Evolutionary conservation across 2,113 vertebrate species (phyloP).

Genomic region (Sinocyclocheilus grahami): DNA sequence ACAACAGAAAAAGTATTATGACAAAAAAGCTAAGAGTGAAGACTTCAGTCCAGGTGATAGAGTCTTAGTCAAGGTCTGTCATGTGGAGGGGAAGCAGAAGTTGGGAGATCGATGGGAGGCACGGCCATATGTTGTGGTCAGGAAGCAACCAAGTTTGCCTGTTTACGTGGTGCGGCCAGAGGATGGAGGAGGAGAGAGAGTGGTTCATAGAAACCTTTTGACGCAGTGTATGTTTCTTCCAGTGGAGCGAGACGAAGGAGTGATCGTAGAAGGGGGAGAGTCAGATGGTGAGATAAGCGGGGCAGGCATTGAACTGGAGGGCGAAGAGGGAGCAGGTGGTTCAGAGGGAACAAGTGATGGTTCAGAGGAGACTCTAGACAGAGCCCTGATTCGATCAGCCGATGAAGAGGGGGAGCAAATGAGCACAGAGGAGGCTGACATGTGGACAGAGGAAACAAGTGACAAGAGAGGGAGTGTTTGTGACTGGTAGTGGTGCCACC

Average conservation of each 20-base stretch:
- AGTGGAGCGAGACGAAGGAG: not conserved
- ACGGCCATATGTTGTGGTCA: constrained; percentile 40
- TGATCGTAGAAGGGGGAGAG: not conserved
- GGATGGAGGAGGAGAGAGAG: constrained; percentile 38
- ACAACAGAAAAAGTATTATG: constrained; percentile 49
- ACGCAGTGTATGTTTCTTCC: constrained; percentile 43
- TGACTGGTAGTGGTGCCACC: too few relatives aligned
- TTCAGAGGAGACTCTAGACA: not conserved
- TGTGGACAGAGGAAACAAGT: not conserved
- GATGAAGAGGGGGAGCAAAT: not conserved
- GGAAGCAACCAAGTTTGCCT: constrained; percentile 23
- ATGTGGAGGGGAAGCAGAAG: constrained; percentile 46
- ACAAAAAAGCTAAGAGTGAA: constrained; percentile 30
- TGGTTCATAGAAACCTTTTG: constrained; percentile 48
- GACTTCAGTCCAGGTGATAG: constrained; percentile 24
- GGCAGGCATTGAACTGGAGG: not conserved
- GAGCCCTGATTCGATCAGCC: not conserved
- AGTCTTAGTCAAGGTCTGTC: constrained; percentile 43
- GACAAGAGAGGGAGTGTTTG: too few relatives aligned
- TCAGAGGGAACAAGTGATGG: not conserved
- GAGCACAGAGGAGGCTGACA: not conserved
- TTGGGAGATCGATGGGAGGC: constrained; percentile 44
- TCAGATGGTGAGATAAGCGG: not conserved
- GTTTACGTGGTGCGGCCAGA: constrained; percentile 45
- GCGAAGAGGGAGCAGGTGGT: not conserved